Evolutionary conservation across 64 coral and sea anemone species (phyloP).

Genomic region (Trachythela sp.): DNA sequence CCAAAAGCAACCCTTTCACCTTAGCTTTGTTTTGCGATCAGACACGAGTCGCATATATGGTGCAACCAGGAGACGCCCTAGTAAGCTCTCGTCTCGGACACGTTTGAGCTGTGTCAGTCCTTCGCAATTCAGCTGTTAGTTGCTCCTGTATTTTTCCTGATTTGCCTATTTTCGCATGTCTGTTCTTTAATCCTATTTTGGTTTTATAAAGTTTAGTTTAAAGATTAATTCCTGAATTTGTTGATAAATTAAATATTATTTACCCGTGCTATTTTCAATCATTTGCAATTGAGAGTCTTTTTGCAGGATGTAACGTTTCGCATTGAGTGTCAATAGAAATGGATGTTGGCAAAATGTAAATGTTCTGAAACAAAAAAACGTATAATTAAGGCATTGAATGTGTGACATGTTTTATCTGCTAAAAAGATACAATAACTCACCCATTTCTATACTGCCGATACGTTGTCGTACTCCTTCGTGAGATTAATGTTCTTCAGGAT

Average conservation of each 20-base stretch:
- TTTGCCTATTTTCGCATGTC: no score
- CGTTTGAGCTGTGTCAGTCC: no score
- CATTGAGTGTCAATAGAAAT: constrained; percentile 72
- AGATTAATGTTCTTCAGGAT: not conserved
- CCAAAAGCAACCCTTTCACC: no score
- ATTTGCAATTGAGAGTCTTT: constrained; percentile 98
- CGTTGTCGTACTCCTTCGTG: not conserved
- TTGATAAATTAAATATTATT: not conserved
- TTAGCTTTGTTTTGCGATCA: no score
- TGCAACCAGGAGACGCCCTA: no score
- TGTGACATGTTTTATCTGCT: not conserved
- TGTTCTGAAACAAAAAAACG: constrained; percentile 51
- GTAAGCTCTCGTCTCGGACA: no score
- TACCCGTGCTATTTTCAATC: constrained; percentile 98
- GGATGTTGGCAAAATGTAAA: constrained; percentile 98
- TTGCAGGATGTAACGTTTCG: constrained; percentile 91
- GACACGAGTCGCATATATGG: no score
- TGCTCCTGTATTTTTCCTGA: no score
- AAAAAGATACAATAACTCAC: not conserved
- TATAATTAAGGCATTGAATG: not conserved
- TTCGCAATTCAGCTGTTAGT: no score
- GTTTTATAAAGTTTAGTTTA: no score
- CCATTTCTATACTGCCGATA: not conserved
- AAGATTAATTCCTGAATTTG: not conserved
- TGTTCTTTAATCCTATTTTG: no score